Evolutionary conservation across 2,113 vertebrate genomes (phyloP), one percentile per base, ranked within the genome.

Genomic region (Phaethon lepturus): DNA sequence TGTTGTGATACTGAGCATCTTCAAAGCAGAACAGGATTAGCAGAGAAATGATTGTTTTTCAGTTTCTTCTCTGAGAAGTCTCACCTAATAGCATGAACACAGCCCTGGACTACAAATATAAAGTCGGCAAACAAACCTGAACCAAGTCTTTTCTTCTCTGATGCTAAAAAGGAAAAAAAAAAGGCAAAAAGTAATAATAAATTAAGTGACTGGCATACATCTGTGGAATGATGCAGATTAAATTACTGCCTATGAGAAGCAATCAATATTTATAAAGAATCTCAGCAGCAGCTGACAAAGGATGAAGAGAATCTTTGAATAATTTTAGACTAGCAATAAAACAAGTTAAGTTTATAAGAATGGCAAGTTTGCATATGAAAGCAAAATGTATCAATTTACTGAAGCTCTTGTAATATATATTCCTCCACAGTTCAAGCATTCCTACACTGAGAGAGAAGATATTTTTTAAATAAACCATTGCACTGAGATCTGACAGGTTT

Each of bases 261-360:
- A 90, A 49, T 35, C 64, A 96, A 93, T 93, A 96, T 96, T 94
- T 85, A 96, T 62, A 53, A 87, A 90, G 73, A 91, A 85, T 22
- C 49, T 87, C 87, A 74, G 71, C 76, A 75, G 89, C 69, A 79
- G 40, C 77, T 85, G 80, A 49, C 76, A 90, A 87, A 93, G 26
- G 33, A 93, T 87, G 52, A 81, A 85, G 84, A 22, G 53, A 85
- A 87, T 75, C 50, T 88, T 91, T 29, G 71, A 35, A 42, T 93
- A 85, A 72, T 66, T 89, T 96, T 56, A 72, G 64, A 72, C 29
- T 75, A 75, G 35, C 18, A 85, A 56, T 93, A 85, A 85, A 91
- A 75, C 16, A 85, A 85, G 31, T 77, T 64, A 75, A 19, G 12
- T 6, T 81, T 87, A 40, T 63, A 85, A 89, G 33, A 92, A 91